A percentile compares a stretch with the other conserved stretches of the same genome.
Evolutionary conservation across 2,113 vertebrate species (phyloP).

Genomic region (Phylloscopus whistleri): DNA sequence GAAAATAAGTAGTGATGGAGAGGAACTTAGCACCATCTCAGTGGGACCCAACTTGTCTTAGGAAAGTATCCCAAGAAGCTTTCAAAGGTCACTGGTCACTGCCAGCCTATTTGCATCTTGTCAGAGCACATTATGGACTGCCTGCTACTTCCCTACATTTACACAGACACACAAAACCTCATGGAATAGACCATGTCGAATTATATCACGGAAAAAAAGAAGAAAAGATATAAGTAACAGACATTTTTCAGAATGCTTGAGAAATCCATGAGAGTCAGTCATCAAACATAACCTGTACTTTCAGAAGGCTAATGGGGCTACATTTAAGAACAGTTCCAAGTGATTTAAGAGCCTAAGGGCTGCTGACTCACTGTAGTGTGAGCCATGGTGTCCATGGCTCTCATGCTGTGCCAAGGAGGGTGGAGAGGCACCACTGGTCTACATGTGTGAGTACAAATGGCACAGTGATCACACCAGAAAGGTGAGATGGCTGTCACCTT

Average conservation of each 20-base stretch:
- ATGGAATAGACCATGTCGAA: neutral
- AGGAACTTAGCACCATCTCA: neutral
- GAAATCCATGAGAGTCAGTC: neutral
- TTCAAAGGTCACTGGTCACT: neutral
- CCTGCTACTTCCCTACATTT: neutral
- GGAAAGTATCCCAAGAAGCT: neutral
- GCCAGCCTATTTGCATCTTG: neutral
- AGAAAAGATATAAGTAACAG: neutral
- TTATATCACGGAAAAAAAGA: neutral
- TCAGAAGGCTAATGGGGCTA: neutral
- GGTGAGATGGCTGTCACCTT: neutral
- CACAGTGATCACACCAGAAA: neutral
- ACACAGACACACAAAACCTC: neutral
- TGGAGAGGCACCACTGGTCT: neutral
- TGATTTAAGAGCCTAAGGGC: neutral
- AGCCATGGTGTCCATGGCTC: neutral
- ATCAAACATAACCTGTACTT: neutral
- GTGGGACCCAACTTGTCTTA: neutral
- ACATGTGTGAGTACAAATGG: neutral
- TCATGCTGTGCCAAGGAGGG: neutral
- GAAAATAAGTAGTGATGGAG: neutral
- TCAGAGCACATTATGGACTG: neutral
- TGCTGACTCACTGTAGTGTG: neutral
- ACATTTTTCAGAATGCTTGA: neutral
- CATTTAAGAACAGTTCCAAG: neutral